A percentile compares a stretch with the other conserved stretches of the same genome.
phyloP scores from a whole-genome alignment of 2,797 vertebrate genomes.

The Galago senegalensis region DNA sequence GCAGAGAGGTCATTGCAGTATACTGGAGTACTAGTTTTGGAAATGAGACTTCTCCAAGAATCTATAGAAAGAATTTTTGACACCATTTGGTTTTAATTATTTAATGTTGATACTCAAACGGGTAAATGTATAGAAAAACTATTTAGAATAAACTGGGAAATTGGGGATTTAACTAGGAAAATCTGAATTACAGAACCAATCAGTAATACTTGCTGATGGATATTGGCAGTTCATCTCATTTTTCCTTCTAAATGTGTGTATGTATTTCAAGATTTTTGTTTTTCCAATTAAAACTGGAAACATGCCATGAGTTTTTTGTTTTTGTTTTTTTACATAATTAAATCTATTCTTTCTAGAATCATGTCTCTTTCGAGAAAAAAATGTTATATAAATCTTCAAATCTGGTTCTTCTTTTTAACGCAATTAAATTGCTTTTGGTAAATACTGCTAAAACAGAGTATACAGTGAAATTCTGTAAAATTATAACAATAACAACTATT shows the following conservation, averaged over 20 bases:
- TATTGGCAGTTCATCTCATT: constrained; percentile 59
- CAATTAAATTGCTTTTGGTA: constrained; percentile 68
- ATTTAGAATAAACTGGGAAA: constrained; percentile 66
- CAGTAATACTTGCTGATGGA: constrained; percentile 61
- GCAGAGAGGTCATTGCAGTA: constrained; percentile 61
- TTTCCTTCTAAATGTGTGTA: constrained; percentile 76
- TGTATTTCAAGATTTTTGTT: constrained; percentile 78
- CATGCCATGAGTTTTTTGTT: constrained; percentile 64
- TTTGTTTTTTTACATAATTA: constrained; percentile 69
- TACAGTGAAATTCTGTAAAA: constrained; percentile 61
- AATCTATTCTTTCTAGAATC: constrained; percentile 69
- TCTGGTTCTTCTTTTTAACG: constrained; percentile 72
- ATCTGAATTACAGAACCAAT: constrained; percentile 65
- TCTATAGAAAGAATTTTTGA: constrained; percentile 64
- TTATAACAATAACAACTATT: constrained; percentile 68
- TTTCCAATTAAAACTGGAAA: constrained; percentile 85
- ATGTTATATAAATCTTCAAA: constrained; percentile 71
- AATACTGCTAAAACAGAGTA: too few relatives aligned
- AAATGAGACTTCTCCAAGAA: constrained; percentile 51
- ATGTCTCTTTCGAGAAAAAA: constrained; percentile 70
- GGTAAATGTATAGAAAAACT: constrained; percentile 70
- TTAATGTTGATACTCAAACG: constrained; percentile 76
- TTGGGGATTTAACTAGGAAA: constrained; percentile 72
- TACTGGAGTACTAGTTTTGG: constrained; percentile 53
- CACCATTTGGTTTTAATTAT: constrained; percentile 68